These are phyloP conservation scores for Glaucopsyche alexis DNA, from an alignment of 2,888 invertebrate genomes.

Conservation along the genomic window DNA sequence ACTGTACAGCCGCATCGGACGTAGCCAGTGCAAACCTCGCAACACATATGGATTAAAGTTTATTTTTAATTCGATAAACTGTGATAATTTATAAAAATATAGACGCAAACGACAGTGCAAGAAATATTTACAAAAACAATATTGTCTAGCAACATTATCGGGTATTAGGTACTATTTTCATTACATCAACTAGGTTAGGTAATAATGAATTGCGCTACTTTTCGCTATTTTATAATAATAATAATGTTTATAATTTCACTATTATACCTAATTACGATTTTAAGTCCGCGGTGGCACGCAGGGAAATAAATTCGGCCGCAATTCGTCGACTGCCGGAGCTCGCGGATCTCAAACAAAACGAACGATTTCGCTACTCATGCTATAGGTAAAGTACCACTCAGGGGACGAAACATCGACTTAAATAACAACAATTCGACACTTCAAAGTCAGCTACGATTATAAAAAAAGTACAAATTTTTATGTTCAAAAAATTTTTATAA, in stretches of 20 bases:
- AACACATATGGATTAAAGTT: slow-evolving; percentile 30
- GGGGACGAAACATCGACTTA: slow-evolving; percentile 50
- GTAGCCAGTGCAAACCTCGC: slow-evolving; percentile 17
- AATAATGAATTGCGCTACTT: slow-evolving; percentile 75
- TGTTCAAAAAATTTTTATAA: slow-evolving; percentile 45
- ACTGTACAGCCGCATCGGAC: background rate
- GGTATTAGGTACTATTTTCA: slow-evolving; percentile 66
- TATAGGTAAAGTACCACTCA: slow-evolving; percentile 66
- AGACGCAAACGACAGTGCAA: slow-evolving; percentile 64
- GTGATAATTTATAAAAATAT: slow-evolving; percentile 51
- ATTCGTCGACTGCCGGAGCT: slow-evolving; percentile 55
- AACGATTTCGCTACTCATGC: slow-evolving; percentile 64
- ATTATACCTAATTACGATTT: slow-evolving; percentile 64
- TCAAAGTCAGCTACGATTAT: slow-evolving; percentile 47
- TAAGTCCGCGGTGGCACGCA: slow-evolving; percentile 45
- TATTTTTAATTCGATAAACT: slow-evolving; percentile 38
- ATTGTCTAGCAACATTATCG: slow-evolving; percentile 74
- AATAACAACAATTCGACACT: background rate
- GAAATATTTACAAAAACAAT: slow-evolving; percentile 62
- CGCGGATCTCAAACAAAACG: slow-evolving; percentile 57
- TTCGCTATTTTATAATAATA: slow-evolving; percentile 56
- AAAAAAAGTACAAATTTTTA: slow-evolving; percentile 66
- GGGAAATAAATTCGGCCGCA: slow-evolving; percentile 39
- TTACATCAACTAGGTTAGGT: slow-evolving; percentile 68
- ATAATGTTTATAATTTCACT: slow-evolving; percentile 65